These are phyloP conservation scores for Bombus waltoni DNA, from an alignment of 1,140 invertebrate species.

Conservation along the genomic window DNA sequence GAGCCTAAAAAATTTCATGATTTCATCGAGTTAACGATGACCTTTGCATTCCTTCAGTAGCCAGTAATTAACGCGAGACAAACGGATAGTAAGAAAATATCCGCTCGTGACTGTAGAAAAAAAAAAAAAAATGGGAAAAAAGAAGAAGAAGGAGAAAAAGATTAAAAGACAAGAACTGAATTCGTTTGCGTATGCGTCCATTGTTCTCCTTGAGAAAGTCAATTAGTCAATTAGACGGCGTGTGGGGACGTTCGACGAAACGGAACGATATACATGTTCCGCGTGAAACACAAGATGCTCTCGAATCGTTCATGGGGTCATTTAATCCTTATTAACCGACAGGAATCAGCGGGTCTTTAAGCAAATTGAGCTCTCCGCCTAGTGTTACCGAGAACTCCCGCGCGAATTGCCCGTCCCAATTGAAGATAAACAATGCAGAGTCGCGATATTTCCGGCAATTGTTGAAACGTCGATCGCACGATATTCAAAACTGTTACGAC, in stretches of 20 bases:
- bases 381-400: constrained; percentile 24
- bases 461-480: constrained; percentile 29
- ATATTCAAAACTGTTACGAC: neutral
- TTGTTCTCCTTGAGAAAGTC: constrained; percentile 50
- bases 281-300: constrained; percentile 42
- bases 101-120: neutral
- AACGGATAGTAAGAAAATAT: neutral
- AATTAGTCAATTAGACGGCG: constrained; percentile 45
- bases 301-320: constrained; percentile 52
- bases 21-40: constrained; percentile 2
- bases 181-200: constrained; percentile 39
- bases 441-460: constrained; percentile 25
- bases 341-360: constrained; percentile 52
- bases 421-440: constrained; percentile 33
- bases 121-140: neutral
- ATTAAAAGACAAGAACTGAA: neutral
- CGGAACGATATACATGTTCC: constrained; percentile 23
- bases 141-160: neutral
- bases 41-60: neutral
- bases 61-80: neutral
- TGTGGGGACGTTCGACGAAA: constrained; percentile 5
- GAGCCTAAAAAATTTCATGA: constrained; percentile 4
- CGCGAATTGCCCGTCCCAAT: constrained; percentile 52
- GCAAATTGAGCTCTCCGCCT: constrained; percentile 53
- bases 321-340: constrained; percentile 60